Conservation (phyloP, 2,113 vertebrate species). For the Planiliza haematocheilus region DNA sequence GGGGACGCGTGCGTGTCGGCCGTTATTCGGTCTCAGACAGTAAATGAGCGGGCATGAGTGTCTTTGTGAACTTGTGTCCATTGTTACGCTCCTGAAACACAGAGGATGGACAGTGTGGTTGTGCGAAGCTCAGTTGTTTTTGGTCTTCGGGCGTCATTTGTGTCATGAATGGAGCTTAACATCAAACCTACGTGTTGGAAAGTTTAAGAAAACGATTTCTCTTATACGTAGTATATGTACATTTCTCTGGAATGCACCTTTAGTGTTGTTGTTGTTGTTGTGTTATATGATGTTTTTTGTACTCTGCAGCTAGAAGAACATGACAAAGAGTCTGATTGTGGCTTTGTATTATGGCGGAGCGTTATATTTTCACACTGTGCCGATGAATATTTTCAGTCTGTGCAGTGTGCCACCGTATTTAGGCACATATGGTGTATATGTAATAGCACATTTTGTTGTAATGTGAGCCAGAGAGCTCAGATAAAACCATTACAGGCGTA, state of each 20-base stretch:
- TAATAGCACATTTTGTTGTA: constrained; percentile 24
- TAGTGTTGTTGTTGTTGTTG: neutral
- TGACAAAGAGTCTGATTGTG: neutral
- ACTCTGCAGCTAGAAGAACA: constrained; percentile 14
- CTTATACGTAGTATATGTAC: no score
- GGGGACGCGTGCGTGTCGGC: constrained; percentile 37
- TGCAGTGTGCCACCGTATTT: constrained; percentile 1
- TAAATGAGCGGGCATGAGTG: constrained; percentile 46
- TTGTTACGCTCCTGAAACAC: constrained; percentile 43
- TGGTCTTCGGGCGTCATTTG: neutral
- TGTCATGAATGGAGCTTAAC: constrained; percentile 11
- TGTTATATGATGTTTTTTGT: neutral
- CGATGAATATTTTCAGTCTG: neutral
- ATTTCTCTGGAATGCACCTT: no score
- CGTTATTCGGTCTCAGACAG: constrained; percentile 35
- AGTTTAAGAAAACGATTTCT: no score
- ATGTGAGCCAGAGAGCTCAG: constrained; percentile 16
- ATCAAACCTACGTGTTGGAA: neutral
- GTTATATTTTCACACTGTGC: neutral
- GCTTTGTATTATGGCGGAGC: constrained; percentile 3
- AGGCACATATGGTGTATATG: constrained; percentile 12
- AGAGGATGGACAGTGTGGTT: neutral
- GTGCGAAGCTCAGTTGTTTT: constrained; percentile 17
- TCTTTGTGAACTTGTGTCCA: constrained; percentile 47
- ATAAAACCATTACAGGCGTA: constrained; percentile 48